Evolutionary conservation across 2,797 vertebrate genomes (phyloP), one percentile per base, ranked within the genome.

Genomic region (Salmo trutta): DNA sequence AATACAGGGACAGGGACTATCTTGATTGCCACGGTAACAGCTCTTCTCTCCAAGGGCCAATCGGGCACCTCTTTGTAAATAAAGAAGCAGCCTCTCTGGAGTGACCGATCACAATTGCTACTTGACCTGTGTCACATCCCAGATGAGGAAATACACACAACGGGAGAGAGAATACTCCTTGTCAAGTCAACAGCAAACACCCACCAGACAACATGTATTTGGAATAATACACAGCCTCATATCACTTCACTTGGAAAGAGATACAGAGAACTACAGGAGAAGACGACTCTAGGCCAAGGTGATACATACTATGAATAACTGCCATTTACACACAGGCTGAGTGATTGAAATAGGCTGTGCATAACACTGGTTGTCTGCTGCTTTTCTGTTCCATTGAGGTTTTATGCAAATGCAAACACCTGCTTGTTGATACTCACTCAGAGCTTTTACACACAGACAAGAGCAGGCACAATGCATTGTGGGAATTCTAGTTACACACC

Each of bases 21-120:
- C 77, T 82, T 89, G 89, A 93, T 91, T 89, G 87, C 88, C 80
- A 82, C 78, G 71, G 86, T 85, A 87, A 86, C 86, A 88, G 86
- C 86, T 89, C 85, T 84, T 88, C 88, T 91, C 90, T 87, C 90
- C 36, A 54, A 83, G 87, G 89, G 88, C 88, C 84, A 88, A 91
- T 91, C 80, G 81, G 69, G 80, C 84, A 79, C 86, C 81, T 87
- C 86, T 91, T 86, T 88, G 89, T 91, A 91, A 88, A 90, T 92
- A 90, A 86, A 90, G 83, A 87, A 83, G 86, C 86, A 21, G 86
- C 83, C 84, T 84, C 80, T 83, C 82, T 77, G 83, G 87, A 78
- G 77, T 77, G 85, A 89, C 90, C 90, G 83, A 54, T 72, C 12
- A 69, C 82, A 91, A 90, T 89, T 90, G 86, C 83, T 85, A 85